Percentiles rank a stretch among this genome's conserved stretches.
These are phyloP conservation scores for Augochlorella aurata DNA, from an alignment of 2,888 invertebrate species.

Conservation along the genomic window DNA sequence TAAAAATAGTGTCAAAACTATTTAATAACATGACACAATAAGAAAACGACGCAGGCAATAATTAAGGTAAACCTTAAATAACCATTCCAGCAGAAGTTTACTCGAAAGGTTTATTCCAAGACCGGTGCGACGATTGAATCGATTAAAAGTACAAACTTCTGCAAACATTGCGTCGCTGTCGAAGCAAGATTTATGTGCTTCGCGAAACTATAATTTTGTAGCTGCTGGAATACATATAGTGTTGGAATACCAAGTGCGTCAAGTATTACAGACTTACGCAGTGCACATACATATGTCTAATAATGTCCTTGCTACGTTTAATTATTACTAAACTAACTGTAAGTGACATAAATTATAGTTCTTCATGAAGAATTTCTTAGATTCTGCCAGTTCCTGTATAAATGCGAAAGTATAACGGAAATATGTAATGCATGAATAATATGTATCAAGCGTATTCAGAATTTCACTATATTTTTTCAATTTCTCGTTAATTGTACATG, in stretches of 20 bases:
- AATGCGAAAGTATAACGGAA: not conserved
- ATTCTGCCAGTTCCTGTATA: not conserved
- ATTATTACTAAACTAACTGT: not conserved
- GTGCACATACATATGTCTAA: not conserved
- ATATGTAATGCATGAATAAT: not conserved
- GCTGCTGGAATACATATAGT: not conserved
- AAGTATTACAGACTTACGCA: not conserved
- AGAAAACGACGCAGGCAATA: not conserved
- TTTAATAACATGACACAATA: not conserved
- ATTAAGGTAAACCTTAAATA: not conserved
- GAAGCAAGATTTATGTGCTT: not conserved
- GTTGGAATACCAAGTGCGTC: not conserved
- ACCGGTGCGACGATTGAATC: not conserved
- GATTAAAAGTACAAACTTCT: not conserved
- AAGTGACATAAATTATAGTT: not conserved
- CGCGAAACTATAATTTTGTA: not conserved
- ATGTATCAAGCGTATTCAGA: not conserved
- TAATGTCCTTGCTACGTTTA: not conserved
- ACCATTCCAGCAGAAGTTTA: not conserved
- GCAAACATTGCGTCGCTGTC: not conserved
- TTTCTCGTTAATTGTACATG: too few species aligned
- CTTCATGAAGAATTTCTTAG: not conserved
- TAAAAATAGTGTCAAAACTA: not conserved
- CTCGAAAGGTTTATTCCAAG: not conserved
- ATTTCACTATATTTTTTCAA: too few species aligned